Percentiles rank a stretch among this genome's conserved stretches.
Conservation (phyloP, 1,140 invertebrate species). For the Epicauta chinensis region DNA sequence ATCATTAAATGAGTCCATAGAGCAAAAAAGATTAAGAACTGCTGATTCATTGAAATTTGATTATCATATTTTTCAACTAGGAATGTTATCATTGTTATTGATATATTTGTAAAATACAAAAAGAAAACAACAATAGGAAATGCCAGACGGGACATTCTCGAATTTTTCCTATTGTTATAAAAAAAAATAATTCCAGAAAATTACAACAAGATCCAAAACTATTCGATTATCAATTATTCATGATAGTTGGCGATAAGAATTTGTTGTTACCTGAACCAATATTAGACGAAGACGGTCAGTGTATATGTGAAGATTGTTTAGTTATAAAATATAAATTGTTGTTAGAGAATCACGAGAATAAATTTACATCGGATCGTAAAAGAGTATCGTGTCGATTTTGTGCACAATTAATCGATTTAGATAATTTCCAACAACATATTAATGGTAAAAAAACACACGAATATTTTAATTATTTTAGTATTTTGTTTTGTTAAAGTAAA, state of each 20-base stretch:
- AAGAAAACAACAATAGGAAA: no score
- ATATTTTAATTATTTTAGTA: not conserved
- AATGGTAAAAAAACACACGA: slow-evolving; percentile 22
- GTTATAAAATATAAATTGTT: slow-evolving; percentile 22
- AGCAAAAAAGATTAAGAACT: no score
- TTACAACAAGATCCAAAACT: slow-evolving; percentile 17
- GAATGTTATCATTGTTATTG: no score
- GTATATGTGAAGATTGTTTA: slow-evolving; percentile 35
- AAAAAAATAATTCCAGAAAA: no score
- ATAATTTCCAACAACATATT: slow-evolving; percentile 27
- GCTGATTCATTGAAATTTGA: no score
- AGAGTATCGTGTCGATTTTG: slow-evolving; percentile 17
- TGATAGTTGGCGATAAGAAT: slow-evolving; percentile 25
- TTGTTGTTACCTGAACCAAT: slow-evolving; percentile 25
- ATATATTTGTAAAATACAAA: no score
- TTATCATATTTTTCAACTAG: no score
- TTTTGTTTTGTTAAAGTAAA: not conserved
- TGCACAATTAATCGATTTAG: slow-evolving; percentile 21
- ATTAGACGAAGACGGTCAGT: slow-evolving; percentile 29
- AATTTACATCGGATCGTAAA: slow-evolving; percentile 1
- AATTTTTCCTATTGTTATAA: no score
- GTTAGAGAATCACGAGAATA: slow-evolving; percentile 5
- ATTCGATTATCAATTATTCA: slow-evolving; percentile 30
- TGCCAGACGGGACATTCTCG: no score
- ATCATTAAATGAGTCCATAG: no score